phyloP scores from a whole-genome alignment of 2,797 vertebrate species.

The Leuciscus waleckii region DNA sequence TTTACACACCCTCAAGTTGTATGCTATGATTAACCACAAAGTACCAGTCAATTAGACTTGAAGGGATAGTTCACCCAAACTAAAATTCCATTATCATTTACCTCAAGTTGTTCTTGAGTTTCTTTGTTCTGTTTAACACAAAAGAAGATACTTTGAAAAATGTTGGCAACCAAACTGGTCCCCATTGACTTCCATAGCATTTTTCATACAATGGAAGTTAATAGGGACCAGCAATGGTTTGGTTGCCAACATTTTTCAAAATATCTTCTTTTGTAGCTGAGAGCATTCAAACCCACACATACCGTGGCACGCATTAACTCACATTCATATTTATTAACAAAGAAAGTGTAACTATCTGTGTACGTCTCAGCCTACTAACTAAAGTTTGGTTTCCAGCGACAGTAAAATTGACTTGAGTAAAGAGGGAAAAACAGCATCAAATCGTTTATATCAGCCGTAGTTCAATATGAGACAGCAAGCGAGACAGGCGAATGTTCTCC shows the following conservation, averaged over 20 bases:
- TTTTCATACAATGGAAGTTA: background rate
- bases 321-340: background rate
- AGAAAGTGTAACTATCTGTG: background rate
- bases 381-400: background rate
- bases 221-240: background rate
- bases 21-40: too few species aligned
- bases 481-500: slow-evolving; percentile 32
- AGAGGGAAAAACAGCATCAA: background rate
- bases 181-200: background rate
- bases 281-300: background rate
- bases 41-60: too few species aligned
- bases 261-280: background rate
- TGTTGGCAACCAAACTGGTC: background rate
- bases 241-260: background rate
- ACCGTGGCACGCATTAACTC: background rate
- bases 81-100: background rate
- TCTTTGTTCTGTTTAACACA: background rate
- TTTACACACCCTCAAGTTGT: background rate
- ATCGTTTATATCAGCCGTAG: slow-evolving; percentile 1
- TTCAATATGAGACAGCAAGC: slow-evolving; percentile 24
- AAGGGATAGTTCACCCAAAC: background rate
- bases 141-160: background rate
- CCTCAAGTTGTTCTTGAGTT: background rate
- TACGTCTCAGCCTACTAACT: background rate
- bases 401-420: background rate